Percentiles rank a stretch among this genome's conserved stretches.
phyloP scores from a whole-genome alignment of 2,797 vertebrate genomes.

The Pipistrellus pipistrellus region DNA sequence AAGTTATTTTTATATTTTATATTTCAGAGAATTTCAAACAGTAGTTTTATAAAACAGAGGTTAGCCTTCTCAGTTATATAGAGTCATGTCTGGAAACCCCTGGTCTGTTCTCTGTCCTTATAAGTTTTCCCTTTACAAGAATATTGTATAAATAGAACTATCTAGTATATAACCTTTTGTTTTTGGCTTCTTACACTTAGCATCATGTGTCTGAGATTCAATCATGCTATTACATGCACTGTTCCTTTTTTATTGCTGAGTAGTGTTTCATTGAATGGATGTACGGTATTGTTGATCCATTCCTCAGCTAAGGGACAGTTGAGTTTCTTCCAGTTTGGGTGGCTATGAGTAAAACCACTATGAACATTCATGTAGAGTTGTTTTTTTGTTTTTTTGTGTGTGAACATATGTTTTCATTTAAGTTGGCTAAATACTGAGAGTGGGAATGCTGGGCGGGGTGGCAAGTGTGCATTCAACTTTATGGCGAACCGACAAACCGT shows the following conservation, averaged over 20 bases:
- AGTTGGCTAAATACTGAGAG: background rate
- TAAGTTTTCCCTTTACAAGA: background rate
- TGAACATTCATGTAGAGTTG: background rate
- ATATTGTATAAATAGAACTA: background rate
- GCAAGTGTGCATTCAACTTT: constrained; percentile 1
- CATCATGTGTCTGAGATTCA: background rate
- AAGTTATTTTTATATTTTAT: no score
- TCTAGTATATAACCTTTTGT: background rate
- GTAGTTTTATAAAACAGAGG: no score
- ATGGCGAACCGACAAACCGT: constrained; percentile 83
- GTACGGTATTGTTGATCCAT: background rate
- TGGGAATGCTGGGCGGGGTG: background rate
- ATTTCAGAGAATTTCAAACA: no score
- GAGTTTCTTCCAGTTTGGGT: background rate
- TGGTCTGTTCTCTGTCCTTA: background rate
- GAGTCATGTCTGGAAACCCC: background rate
- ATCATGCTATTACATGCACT: background rate
- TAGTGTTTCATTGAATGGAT: background rate
- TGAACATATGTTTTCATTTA: background rate
- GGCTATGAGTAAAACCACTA: background rate
- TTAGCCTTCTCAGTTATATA: background rate
- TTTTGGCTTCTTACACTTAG: background rate
- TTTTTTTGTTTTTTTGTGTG: background rate
- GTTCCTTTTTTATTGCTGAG: background rate
- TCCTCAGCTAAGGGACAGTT: background rate